Evolutionary conservation across 2,888 invertebrate genomes (phyloP), one percentile per base, ranked within the genome.

Genomic region (Atrina japonica): DNA sequence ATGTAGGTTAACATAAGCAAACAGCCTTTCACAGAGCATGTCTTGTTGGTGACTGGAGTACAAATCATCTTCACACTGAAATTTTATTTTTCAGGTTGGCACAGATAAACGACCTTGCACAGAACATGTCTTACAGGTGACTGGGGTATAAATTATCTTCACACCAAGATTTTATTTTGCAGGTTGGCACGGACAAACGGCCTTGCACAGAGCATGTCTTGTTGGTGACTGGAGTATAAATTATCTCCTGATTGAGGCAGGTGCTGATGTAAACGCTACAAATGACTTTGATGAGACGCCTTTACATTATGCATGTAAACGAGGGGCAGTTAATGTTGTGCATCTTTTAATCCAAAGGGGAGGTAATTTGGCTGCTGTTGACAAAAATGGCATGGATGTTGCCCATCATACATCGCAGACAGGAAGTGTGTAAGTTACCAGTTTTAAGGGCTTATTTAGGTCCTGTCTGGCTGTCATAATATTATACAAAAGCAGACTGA

Each of bases 1-100:
- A 76, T 85, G 1, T 77, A n/a, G n/a, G n/a, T n/a, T n/a, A n/a
- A n/a, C n/a, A n/a, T n/a, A n/a, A n/a, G n/a, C n/a, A n/a, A n/a
- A n/a, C n/a, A n/a, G n/a, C n/a, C n/a, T n/a, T 90, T 30, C 90
- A 90, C 79, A 77, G 83, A 71, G 89, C 89, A 0, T 86, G 85
- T 66, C 75, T 89, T 29, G 74, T 84, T 25, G 88, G 87, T 16
- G 84, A 87, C 66, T 70, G 68, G 49, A 76, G 77, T 7, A 75
- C 84, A 29, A 78, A 85, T 1, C 67, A 78, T 18, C 53, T 86
- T 18, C 72, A 89, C 47, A 69, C 88, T 23, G 73, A 84, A n/a
- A n/a, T n/a, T n/a, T n/a, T n/a, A n/a, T n/a, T n/a, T n/a, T n/a
- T n/a, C n/a, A n/a, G n/a, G n/a, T n/a, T n/a, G n/a, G n/a, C n/a